These are phyloP conservation scores for Tragelaphus strepsiceros DNA, from an alignment of 2,113 vertebrate species.

Conservation along the genomic window DNA sequence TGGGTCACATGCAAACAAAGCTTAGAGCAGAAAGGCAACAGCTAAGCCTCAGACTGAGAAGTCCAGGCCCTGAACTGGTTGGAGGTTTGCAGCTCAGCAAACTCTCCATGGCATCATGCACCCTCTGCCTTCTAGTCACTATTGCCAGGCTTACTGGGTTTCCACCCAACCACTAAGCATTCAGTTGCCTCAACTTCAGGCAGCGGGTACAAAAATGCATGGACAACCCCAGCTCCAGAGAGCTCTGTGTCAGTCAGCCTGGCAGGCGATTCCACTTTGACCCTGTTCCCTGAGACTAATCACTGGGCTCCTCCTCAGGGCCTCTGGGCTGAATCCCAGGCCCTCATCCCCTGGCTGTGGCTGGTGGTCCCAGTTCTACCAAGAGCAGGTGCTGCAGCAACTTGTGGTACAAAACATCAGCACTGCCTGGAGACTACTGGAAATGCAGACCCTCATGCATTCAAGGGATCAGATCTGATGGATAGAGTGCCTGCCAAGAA, in stretches of 20 bases:
- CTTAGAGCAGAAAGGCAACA: background rate
- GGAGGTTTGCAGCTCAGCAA: background rate
- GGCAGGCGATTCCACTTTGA: background rate
- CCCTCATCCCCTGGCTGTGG: background rate
- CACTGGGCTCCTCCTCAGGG: background rate
- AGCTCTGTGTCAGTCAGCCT: background rate
- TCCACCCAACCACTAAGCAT: background rate
- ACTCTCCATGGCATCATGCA: background rate
- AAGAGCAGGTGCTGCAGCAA: background rate
- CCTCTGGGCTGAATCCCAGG: background rate
- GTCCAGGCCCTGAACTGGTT: background rate
- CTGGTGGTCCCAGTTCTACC: background rate
- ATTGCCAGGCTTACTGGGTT: background rate
- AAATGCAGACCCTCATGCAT: background rate
- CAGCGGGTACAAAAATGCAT: background rate
- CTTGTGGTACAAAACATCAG: background rate
- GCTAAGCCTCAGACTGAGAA: background rate
- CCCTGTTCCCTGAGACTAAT: background rate
- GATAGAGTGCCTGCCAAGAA: background rate
- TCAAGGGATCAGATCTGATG: background rate
- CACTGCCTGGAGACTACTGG: background rate
- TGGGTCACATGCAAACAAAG: background rate
- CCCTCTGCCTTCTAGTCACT: background rate
- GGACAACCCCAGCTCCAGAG: accelerated
- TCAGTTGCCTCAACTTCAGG: background rate